Conservation (phyloP, 1,140 invertebrate genomes). For the Zaprionus ghesquierei region DNA sequence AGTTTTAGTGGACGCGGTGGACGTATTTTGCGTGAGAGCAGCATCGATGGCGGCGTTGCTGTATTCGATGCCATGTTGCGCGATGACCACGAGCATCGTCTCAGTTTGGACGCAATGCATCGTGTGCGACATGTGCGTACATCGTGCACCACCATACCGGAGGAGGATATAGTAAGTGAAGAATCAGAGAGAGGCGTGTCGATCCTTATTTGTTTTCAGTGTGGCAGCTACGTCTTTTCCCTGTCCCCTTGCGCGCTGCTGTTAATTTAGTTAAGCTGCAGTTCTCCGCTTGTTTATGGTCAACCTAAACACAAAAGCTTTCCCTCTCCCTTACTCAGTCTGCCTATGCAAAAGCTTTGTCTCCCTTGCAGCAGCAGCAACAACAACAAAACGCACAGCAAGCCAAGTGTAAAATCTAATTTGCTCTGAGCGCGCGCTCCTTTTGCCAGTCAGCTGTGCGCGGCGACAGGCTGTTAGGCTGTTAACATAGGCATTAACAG, state of each 20-base stretch:
- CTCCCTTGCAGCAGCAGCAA: neutral
- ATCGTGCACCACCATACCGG: conserved; percentile 77
- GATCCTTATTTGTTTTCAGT: neutral
- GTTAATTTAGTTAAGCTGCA: neutral
- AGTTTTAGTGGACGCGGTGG: conserved; percentile 62
- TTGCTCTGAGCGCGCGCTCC: neutral
- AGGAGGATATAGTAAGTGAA: conserved; percentile 74
- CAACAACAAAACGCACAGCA: neutral
- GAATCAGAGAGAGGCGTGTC: neutral
- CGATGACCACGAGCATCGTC: conserved; percentile 70
- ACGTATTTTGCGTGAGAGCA: conserved; percentile 65
- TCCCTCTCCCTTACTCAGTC: neutral
- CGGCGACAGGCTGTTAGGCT: neutral
- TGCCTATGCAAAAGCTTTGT: conserved; percentile 23
- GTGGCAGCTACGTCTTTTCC: neutral
- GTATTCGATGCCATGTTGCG: conserved; percentile 62
- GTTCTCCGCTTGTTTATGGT: conserved; percentile 11
- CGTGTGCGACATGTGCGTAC: conserved; percentile 75
- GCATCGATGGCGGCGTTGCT: conserved; percentile 71
- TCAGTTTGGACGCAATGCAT: conserved; percentile 70
- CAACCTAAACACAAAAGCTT: conserved; percentile 11
- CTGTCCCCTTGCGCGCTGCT: neutral
- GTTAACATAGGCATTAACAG: neutral
- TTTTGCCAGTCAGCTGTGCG: neutral
- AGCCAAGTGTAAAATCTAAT: neutral